These are phyloP conservation scores for Enteromius radiatus DNA, from an alignment of 2,797 vertebrate genomes.

Conservation along the genomic window DNA sequence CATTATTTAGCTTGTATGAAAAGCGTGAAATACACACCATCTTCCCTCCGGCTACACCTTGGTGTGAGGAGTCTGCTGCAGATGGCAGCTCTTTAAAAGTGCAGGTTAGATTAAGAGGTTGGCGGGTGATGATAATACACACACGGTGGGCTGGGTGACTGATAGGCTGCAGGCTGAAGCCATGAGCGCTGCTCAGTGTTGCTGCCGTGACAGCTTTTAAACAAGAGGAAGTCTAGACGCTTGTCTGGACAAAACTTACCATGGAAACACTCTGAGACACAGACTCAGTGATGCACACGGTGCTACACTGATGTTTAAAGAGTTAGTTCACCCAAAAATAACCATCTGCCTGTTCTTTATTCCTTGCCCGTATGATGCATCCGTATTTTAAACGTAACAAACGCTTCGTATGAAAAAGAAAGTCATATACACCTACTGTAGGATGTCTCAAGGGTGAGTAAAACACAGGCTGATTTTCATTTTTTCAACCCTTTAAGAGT, in stretches of 20 bases:
- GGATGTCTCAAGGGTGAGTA: no score
- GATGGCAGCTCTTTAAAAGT: conserved; percentile 1
- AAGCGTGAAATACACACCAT: conserved; percentile 20
- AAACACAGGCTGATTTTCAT: no score
- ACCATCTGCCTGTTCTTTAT: no score
- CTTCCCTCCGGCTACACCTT: background rate
- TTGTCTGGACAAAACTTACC: background rate
- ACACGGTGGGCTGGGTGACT: conserved; percentile 15
- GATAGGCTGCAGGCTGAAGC: conserved; percentile 42
- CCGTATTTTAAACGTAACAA: no score
- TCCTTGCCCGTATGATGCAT: no score
- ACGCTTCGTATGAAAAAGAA: no score
- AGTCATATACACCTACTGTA: no score
- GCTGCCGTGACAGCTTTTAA: conserved; percentile 25
- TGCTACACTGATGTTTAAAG: background rate
- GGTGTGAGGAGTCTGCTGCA: conserved; percentile 11
- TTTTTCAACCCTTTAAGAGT: no score
- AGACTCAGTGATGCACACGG: background rate
- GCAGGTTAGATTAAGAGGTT: conserved; percentile 43
- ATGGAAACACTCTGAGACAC: background rate
- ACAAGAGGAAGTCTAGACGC: background rate
- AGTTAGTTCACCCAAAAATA: no score
- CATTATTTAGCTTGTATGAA: conserved; percentile 19
- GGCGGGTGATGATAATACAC: conserved; percentile 41
- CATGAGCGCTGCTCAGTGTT: background rate